Conservation (phyloP, 2,797 vertebrate genomes). For the Pipistrellus pygmaeus region DNA sequence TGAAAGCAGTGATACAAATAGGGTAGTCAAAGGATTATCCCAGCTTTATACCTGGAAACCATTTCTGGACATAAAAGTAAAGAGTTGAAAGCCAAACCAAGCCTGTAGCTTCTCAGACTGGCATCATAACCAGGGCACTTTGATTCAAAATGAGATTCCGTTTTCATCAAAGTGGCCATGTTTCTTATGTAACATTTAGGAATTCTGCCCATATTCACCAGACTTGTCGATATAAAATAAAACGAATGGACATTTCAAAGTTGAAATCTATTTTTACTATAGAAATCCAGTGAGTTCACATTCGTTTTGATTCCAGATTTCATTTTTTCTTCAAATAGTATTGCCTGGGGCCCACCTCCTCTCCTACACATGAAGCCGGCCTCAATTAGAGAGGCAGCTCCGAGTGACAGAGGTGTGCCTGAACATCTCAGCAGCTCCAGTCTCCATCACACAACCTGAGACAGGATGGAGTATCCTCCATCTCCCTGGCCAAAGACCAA, state of each 20-base stretch:
- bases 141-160: background rate
- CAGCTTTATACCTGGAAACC: background rate
- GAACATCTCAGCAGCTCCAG: no score
- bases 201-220: background rate
- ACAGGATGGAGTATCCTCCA: background rate
- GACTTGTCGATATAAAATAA: background rate
- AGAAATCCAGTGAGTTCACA: background rate
- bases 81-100: background rate
- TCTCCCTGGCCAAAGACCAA: background rate
- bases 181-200: background rate
- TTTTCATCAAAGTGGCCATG: background rate
- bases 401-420: no score
- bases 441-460: background rate
- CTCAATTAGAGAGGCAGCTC: background rate
- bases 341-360: no score
- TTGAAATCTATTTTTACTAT: background rate
- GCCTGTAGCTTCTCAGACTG: background rate
- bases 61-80: background rate
- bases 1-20: background rate
- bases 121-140: background rate
- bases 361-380: no score
- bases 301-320: background rate
- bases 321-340: background rate
- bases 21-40: background rate
- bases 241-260: background rate